Base-by-base conservation (phyloP, 2,797 vertebrate genomes). In the Pyrocephalus nanus region DNA sequence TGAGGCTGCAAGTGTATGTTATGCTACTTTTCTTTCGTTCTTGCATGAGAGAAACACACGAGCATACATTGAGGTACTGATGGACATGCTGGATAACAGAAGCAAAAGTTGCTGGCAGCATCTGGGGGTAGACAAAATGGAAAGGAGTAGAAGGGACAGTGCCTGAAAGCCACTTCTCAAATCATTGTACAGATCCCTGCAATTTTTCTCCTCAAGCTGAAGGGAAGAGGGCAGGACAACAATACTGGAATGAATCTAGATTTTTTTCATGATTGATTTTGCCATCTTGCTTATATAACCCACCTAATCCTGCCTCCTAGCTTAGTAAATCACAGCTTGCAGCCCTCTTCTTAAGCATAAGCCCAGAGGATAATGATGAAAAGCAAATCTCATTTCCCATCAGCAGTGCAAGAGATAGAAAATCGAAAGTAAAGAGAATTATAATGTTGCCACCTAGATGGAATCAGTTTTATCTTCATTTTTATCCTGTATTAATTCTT, bases 361-460 rank as follows among this genome's bases (percentile, higher is more conserved):
- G 26, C 47, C 51, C 20, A 4, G 38, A 93, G 77, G 55, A 74
- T 92, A 29, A 6, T 51, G 74, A 93, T 93, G 88, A 93, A 95
- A 92, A 88, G 34, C 14, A 94, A 94, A 95, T 95, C 91, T 88
- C 13, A 7, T 95, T 94, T 90, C 25, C 18, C 11, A 40, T 76
- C 76, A 75, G 36, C 32, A 51, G 15, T 57, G 27, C 38, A 69
- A 95, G 57, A 1, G 3, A 77, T 17, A 77, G 48, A 85, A 85
- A 79, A 71, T 14, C 16, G 38, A 79, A 93, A 86, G 38, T 48
- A 69, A 79, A 84, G 62, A 67, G 43, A 95, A 82, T 71, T 67
- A 16, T 15, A 65, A 54, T 7, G 11, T 88, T 64, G 21, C 71
- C 4, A 6, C 30, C 34, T 77, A 9, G 2, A 54, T 25, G 60